Conservation (phyloP, 2,113 vertebrate genomes). For the Saccopteryx leptura region DNA sequence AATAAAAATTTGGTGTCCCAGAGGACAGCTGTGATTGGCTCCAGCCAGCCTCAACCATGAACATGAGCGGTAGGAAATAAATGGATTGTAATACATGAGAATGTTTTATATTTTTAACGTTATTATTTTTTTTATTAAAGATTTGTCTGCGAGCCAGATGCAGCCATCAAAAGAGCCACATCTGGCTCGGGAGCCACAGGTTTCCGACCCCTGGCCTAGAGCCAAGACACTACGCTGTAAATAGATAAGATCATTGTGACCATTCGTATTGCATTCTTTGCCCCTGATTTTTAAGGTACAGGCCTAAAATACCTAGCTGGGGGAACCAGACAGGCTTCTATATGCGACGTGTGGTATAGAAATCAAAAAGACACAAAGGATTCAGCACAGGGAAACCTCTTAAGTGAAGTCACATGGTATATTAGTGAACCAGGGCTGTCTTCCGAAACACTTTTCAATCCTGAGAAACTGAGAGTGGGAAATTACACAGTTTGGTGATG, state of each 20-base stretch:
- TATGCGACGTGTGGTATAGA: rapidly evolving
- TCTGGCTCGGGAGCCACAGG: no score
- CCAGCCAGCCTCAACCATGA: no score
- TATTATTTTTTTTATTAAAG: no score
- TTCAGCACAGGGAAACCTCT: background rate
- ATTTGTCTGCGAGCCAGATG: no score
- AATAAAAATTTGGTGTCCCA: no score
- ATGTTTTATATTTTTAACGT: no score
- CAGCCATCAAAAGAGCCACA: no score
- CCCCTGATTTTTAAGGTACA: background rate
- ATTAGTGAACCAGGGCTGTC: background rate
- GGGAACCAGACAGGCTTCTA: background rate
- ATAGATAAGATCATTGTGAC: background rate
- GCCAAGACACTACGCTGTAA: background rate
- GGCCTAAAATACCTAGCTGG: background rate
- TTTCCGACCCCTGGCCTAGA: background rate
- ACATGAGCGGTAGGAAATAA: no score
- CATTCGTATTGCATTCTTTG: background rate
- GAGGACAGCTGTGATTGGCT: no score
- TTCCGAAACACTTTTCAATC: background rate
- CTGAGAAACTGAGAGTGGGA: background rate
- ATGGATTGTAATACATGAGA: no score
- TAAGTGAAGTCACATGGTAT: background rate
- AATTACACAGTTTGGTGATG: background rate
- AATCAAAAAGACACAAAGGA: conserved; percentile 18